A percentile compares a stretch with the other conserved stretches of the same genome.
These are phyloP conservation scores for Acrossocheilus wenchowensis DNA, from an alignment of 2,797 vertebrate genomes.

Conservation along the genomic window DNA sequence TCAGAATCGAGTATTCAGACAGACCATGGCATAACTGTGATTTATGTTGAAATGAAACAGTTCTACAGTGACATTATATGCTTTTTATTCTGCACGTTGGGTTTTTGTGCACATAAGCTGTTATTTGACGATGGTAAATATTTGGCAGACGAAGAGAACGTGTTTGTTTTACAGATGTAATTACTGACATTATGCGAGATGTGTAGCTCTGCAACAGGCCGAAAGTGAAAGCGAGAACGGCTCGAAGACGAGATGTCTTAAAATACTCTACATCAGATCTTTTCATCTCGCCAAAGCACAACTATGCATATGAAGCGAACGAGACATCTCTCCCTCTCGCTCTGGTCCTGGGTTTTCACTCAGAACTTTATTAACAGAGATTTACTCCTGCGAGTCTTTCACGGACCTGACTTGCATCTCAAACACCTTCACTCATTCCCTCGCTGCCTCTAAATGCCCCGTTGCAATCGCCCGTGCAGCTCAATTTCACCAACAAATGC, in stretches of 20 bases:
- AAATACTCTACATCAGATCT: conserved; percentile 14
- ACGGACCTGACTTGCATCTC: conserved; percentile 62
- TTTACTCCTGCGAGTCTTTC: conserved; percentile 53
- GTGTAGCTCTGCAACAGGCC: background rate
- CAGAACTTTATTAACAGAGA: conserved; percentile 67
- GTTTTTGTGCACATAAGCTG: background rate
- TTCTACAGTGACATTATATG: background rate
- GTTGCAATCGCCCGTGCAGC: conserved; percentile 58
- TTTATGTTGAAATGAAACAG: background rate
- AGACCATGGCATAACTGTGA: background rate
- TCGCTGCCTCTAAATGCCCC: conserved; percentile 53
- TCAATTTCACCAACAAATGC: conserved; percentile 66
- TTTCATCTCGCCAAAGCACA: conserved; percentile 3
- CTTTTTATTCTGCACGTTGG: background rate
- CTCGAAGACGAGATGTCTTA: background rate
- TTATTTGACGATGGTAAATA: background rate
- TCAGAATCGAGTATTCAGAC: too few relatives aligned
- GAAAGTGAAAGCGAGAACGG: background rate
- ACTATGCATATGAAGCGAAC: conserved; percentile 19
- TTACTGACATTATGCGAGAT: background rate
- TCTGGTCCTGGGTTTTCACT: conserved; percentile 33
- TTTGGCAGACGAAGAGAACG: background rate
- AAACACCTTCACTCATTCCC: conserved; percentile 47
- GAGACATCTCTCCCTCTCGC: conserved; percentile 19
- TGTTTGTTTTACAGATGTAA: conserved; percentile 8